Evolutionary conservation across 2,113 vertebrate genomes (phyloP).

Genomic region (Mormoops blainvillei): DNA sequence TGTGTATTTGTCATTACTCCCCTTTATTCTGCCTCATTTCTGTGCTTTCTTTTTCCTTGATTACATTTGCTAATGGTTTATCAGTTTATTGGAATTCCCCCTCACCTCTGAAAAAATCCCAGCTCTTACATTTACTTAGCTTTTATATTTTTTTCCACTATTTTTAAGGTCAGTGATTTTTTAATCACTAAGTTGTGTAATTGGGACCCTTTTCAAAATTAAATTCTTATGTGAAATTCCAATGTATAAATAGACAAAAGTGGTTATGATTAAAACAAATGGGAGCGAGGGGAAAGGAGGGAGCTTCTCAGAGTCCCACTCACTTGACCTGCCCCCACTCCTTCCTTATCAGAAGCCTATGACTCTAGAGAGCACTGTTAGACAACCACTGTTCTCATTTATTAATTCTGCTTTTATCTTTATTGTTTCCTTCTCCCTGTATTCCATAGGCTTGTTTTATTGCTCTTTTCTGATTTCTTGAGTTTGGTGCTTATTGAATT

Average conservation of each 20-base stretch:
- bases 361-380: background rate
- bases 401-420: conserved; percentile 34
- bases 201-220: background rate
- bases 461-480: conserved; percentile 10
- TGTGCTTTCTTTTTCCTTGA: background rate
- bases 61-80: background rate
- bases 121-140: background rate
- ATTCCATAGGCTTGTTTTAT: conserved; percentile 1
- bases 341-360: background rate
- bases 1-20: background rate
- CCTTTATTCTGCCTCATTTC: conserved; percentile 1
- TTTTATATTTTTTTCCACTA: background rate
- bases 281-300: background rate
- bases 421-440: conserved; percentile 25
- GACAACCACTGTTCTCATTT: background rate
- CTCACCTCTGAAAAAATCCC: background rate
- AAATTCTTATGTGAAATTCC: background rate
- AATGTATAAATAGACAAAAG: background rate
- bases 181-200: background rate
- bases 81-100: background rate
- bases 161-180: background rate
- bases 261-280: background rate
- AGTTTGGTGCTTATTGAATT: background rate
- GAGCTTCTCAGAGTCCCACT: background rate
- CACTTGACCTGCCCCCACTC: background rate